Base-by-base conservation (phyloP, 2,888 invertebrate genomes). In the Nezara viridula region DNA sequence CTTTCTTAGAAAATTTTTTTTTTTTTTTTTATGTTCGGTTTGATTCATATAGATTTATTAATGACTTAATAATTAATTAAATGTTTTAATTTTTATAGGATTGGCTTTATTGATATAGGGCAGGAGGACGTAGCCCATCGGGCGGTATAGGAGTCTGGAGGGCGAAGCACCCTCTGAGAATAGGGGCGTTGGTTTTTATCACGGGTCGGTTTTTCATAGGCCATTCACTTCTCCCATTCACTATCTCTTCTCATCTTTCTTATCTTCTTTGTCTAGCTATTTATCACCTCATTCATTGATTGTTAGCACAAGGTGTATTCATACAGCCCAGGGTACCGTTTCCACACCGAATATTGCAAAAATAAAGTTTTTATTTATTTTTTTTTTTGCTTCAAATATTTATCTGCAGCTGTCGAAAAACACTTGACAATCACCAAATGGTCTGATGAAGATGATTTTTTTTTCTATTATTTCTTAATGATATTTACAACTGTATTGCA, bases 211-310 rank as follows among this genome's bases (percentile, higher is more conserved):
- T 81, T 81, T 81, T 81, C 44, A 14, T 21, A 47, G 81, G n/a
- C 44, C 81, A 81, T 81, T 81, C 81, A 81, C 40, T 77, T 60
- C 27, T 27, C 37, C 44, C 81, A 81, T 81, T 81, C 44, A 77
- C 77, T 21, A 24, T 24, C 37, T 40, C 44, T 44, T 47, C 44
- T 10, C 81, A 47, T 81, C 81, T 32, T 73, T 73, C 66, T 73
- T 73, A 37, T 19, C 66, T 73, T 37, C 66, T 73, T 73, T 73
- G 32, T 37, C 66, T 37, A 73, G 37, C 37, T 12, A 37, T 73
- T 73, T 73, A 73, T 37, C 37, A 73, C 37, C 66, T 37, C 66
- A 32, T 73, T 73, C 66, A 37, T 19, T 2, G 66, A 21, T 73
- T 37, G 66, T 73, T 73, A 19, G 19, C 37, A 19, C 66, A 7